phyloP scores from a whole-genome alignment of 2,113 vertebrate genomes.

The Microcebus ravelobensis region DNA sequence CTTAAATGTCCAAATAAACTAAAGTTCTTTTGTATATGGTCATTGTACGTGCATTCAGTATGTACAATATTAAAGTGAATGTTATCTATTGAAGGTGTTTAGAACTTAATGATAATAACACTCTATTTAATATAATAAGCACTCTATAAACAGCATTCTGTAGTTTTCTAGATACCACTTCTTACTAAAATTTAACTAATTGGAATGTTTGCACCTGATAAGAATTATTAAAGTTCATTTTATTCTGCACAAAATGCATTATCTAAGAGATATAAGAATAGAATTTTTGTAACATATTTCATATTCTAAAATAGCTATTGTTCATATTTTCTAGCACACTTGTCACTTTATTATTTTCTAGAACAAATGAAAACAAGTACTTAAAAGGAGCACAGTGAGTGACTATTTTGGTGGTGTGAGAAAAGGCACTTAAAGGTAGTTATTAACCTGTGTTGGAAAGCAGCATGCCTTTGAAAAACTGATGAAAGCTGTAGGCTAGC shows the following conservation, averaged over 20 bases:
- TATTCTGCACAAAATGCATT: neutral
- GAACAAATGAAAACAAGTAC: neutral
- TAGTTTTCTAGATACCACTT: neutral
- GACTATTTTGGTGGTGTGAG: neutral
- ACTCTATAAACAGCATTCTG: neutral
- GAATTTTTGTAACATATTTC: neutral
- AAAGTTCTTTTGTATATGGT: neutral
- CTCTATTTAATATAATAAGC: neutral
- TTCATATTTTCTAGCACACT: conserved; percentile 12
- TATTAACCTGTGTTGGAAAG: neutral
- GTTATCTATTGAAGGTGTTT: neutral
- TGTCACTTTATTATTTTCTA: neutral
- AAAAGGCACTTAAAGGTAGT: neutral
- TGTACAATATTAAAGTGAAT: neutral
- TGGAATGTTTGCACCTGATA: neutral
- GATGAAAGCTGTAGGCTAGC: neutral
- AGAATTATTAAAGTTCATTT: conserved; percentile 25
- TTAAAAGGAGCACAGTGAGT: neutral
- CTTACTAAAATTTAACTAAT: conserved; percentile 1
- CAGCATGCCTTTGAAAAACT: conserved; percentile 33
- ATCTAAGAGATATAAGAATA: neutral
- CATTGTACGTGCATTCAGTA: neutral
- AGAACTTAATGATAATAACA: neutral
- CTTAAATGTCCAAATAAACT: neutral
- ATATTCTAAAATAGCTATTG: neutral